These are phyloP conservation scores for Epizoanthus scotinus DNA, from an alignment of 92 coral and sea anemone species.

Conservation along the genomic window DNA sequence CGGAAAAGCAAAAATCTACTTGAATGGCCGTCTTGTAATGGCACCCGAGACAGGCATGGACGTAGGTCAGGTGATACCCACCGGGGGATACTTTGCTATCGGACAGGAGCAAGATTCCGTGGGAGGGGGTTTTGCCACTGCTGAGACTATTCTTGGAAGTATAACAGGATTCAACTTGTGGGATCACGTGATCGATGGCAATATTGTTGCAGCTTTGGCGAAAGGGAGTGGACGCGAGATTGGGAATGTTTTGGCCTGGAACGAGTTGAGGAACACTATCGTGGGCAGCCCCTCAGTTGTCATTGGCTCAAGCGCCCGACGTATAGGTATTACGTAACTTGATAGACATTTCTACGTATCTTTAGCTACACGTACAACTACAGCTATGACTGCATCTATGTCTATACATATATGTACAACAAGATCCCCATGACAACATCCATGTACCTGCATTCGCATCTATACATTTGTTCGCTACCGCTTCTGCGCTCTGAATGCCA, in stretches of 20 bases:
- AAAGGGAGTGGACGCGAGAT: conserved; percentile 18
- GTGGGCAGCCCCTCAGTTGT: neutral
- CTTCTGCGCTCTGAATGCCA: no score
- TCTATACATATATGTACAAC: no score
- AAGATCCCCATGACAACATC: no score
- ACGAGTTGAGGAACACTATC: neutral
- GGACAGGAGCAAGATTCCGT: conserved; percentile 24
- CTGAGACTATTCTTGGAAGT: conserved; percentile 3
- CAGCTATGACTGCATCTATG: no score
- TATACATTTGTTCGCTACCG: no score
- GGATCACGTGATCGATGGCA: conserved; percentile 16
- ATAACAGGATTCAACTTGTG: conserved; percentile 24
- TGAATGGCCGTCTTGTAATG: conserved; percentile 9
- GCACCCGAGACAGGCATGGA: neutral
- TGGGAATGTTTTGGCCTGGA: conserved; percentile 19
- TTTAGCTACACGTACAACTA: no score
- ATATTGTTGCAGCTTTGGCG: conserved; percentile 14
- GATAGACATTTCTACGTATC: no score
- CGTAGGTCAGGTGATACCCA: neutral
- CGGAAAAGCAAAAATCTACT: neutral
- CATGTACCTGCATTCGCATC: no score
- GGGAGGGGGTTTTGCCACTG: conserved; percentile 22
- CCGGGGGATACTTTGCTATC: conserved; percentile 27
- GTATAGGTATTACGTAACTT: neutral
- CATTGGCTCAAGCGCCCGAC: neutral